Base-by-base conservation (phyloP, 2,113 vertebrate species). In the Cochlearius cochlearius region DNA sequence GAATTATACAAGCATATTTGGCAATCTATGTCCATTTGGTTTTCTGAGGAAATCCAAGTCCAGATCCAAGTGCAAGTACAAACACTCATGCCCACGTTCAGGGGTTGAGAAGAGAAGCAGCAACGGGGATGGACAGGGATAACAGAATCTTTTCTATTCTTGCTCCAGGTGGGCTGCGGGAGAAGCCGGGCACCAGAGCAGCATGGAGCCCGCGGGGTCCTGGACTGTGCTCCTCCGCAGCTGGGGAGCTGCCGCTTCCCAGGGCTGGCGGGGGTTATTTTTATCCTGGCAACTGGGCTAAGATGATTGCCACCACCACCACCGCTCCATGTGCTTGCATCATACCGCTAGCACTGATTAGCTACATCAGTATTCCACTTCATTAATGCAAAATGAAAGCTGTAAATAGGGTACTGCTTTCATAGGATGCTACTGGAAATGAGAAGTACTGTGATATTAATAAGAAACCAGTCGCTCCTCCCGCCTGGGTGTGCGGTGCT, bases 351-450 rank as follows among this genome's bases (percentile, higher is more conserved):
- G 38, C 1, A 1, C 80, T 96, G 96, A 97, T 97, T 96, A 98
- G 92, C 96, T 63, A 22, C 95, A 97, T 95, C 94, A 88, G 92
- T 93, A 95, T 85, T 89, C 94, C 89, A 93, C 95, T 95, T 95
- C 92, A 96, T 97, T 97, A 97, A 92, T 81, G 93, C 30, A 8
- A 86, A 87, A 96, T 29, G 82, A 94, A 96, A 94, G 81, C 94
- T 90, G 85, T 78, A 97, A 96, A 97, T 87, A 96, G 92, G 73
- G 32, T 85, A 73, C 79, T 79, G 86, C 34, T 86, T 80, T 94
- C 90, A 49, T 23, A 87, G 76, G 69, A 91, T 90, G 68, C 77
- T 76, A 12, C 63, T 93, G 86, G 71, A 94, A 91, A 90, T 13
- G 34, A 92, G 73, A 74, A 86, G 64, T 25, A 52, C 86, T 45